Percentiles rank a stretch among this genome's conserved stretches.
phyloP scores from a whole-genome alignment of 1,140 invertebrate genomes.

The Epicauta chinensis region DNA sequence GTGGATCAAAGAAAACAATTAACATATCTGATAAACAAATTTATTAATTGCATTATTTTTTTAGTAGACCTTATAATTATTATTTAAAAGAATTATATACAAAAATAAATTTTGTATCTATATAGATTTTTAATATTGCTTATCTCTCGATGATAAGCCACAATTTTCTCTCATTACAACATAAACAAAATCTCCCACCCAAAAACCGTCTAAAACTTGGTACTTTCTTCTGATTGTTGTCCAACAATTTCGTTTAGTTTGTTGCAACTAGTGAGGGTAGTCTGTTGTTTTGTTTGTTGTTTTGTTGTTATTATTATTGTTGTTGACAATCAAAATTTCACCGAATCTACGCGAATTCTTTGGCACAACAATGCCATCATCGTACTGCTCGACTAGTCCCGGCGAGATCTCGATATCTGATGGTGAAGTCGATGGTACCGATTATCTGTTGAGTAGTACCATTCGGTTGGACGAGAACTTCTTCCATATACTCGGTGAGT shows the following conservation, averaged over 20 bases:
- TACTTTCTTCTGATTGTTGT: too few species aligned
- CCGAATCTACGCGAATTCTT: conserved; percentile 1
- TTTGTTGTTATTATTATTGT: neutral
- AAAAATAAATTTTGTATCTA: too few species aligned
- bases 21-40: too few species aligned
- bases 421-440: conserved; percentile 52
- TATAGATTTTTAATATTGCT: too few species aligned
- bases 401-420: conserved; percentile 39
- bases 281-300: neutral
- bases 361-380: conserved; percentile 28
- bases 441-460: conserved; percentile 53
- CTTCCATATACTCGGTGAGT: conserved; percentile 52
- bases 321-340: conserved; percentile 3
- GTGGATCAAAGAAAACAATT: too few species aligned
- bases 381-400: conserved; percentile 33
- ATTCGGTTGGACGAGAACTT: conserved; percentile 52
- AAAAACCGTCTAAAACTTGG: too few species aligned
- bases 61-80: too few species aligned
- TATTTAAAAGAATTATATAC: too few species aligned
- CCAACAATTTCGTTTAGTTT: neutral
- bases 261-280: conserved; percentile 1
- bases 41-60: too few species aligned
- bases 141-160: too few species aligned
- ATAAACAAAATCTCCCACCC: too few species aligned
- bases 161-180: too few species aligned